Evolutionary conservation across 1,140 invertebrate species (phyloP).

Genomic region (Galendromus occidentalis): DNA sequence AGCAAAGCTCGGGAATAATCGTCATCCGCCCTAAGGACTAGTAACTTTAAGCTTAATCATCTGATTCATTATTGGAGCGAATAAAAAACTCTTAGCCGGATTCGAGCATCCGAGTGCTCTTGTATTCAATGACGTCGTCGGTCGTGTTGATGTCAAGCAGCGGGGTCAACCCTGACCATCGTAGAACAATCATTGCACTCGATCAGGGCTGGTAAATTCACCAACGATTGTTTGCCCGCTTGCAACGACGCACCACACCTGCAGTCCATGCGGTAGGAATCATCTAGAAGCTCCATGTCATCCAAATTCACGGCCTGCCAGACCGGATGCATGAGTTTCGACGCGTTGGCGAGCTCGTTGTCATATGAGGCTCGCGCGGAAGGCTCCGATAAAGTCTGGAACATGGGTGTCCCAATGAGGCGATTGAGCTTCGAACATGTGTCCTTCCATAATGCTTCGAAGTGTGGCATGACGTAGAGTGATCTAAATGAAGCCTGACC

Average conservation of each 20-base stretch:
- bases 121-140: background rate
- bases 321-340: background rate
- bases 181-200: constrained; percentile 6
- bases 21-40: too few species aligned
- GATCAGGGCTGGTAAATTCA: background rate
- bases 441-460: too few species aligned
- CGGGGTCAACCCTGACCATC: background rate
- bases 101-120: background rate
- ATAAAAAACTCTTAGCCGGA: too few species aligned
- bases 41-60: too few species aligned
- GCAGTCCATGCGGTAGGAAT: background rate
- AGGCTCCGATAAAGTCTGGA: background rate
- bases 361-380: background rate
- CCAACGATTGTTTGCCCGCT: background rate
- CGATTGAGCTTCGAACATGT: too few species aligned
- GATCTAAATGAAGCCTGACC: too few species aligned
- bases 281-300: background rate
- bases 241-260: background rate
- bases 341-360: background rate
- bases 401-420: too few species aligned
- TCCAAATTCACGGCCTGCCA: background rate
- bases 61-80: too few species aligned
- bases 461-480: too few species aligned
- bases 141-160: background rate
- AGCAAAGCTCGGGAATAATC: background rate